phyloP scores from a whole-genome alignment of 2,888 invertebrate genomes.

The Eupithecia dodoneata region DNA sequence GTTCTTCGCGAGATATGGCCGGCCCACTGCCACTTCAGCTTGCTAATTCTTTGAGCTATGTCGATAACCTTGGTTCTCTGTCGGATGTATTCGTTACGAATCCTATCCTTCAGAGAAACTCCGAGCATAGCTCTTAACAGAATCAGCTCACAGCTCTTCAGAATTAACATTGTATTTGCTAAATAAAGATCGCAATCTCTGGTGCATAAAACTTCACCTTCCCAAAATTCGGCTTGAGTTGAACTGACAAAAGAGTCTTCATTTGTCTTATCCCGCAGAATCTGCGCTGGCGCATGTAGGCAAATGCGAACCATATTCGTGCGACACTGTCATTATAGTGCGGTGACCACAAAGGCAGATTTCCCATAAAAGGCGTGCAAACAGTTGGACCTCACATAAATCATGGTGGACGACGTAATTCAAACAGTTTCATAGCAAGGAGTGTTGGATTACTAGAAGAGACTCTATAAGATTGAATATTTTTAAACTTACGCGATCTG shows the following conservation, averaged over 20 bases:
- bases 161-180: not conserved
- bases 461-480: not conserved
- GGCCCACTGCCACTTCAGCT: too few species aligned
- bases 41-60: too few species aligned
- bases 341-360: constrained; percentile 48
- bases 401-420: constrained; percentile 64
- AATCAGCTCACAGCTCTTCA: too few species aligned
- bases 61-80: too few species aligned
- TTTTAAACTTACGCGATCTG: too few species aligned
- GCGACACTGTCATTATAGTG: constrained; percentile 29
- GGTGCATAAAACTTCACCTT: not conserved
- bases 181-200: constrained; percentile 2
- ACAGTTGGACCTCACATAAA: constrained; percentile 71
- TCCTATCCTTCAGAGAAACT: too few species aligned
- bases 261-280: constrained; percentile 12
- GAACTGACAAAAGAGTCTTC: constrained; percentile 9
- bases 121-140: too few species aligned
- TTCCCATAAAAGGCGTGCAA: constrained; percentile 69
- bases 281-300: constrained; percentile 20
- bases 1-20: too few species aligned
- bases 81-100: too few species aligned
- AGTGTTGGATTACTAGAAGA: not conserved
- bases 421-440: constrained; percentile 50
- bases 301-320: constrained; percentile 40
- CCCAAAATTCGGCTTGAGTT: not conserved